These are phyloP conservation scores for Polyodon spathula DNA, from an alignment of 2,113 vertebrate genomes.

Conservation along the genomic window DNA sequence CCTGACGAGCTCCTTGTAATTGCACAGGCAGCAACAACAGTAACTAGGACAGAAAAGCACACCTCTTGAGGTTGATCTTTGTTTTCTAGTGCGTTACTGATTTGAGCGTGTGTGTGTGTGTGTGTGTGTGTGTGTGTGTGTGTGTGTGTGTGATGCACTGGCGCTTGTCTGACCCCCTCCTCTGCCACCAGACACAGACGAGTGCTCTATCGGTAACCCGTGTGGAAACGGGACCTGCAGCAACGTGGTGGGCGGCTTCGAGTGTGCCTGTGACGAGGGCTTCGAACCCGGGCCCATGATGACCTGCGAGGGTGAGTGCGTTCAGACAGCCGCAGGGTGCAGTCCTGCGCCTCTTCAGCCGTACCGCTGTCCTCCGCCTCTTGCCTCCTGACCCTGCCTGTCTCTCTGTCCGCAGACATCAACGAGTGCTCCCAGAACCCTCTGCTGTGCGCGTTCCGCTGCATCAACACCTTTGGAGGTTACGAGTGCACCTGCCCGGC, in stretches of 20 bases:
- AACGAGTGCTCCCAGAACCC: constrained; percentile 85
- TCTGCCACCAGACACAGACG: constrained; percentile 66
- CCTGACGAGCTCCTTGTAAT: no score
- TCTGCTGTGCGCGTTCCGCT: constrained; percentile 88
- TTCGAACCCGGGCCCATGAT: constrained; percentile 87
- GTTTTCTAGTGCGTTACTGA: no score
- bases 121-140: no score
- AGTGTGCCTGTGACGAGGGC: constrained; percentile 79
- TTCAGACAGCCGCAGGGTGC: background rate
- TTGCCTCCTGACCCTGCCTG: no score
- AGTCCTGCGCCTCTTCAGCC: background rate
- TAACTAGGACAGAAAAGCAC: no score
- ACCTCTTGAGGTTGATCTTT: no score
- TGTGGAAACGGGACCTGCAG: constrained; percentile 88
- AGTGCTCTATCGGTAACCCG: constrained; percentile 83
- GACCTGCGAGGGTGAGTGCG: constrained; percentile 75
- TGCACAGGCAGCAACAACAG: no score
- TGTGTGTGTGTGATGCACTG: no score
- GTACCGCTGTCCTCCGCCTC: background rate
- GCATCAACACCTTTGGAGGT: constrained; percentile 83
- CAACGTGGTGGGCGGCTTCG: constrained; percentile 81
- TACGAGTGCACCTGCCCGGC: constrained; percentile 84
- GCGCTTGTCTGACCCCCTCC: no score
- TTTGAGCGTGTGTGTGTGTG: no score
- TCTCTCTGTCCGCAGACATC: constrained; percentile 56